phyloP scores from a whole-genome alignment of 2,797 vertebrate species.

The Spea hammondii region DNA sequence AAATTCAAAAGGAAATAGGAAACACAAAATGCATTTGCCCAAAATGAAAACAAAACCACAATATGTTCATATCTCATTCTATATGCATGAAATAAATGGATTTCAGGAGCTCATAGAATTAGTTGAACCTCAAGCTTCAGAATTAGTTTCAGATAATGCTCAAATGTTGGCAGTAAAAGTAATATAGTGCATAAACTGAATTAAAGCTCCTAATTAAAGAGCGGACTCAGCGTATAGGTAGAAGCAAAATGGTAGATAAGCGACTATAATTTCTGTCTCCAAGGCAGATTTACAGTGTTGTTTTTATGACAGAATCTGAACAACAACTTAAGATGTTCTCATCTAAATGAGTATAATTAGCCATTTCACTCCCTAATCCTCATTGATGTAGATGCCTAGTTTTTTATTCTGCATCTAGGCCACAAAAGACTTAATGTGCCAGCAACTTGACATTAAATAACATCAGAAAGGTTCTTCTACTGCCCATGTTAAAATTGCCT shows the following conservation, averaged over 20 bases:
- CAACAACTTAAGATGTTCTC: not conserved
- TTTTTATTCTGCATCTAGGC: not conserved
- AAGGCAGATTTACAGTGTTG: slow-evolving; percentile 3
- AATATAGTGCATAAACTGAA: slow-evolving; percentile 1
- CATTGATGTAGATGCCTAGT: not conserved
- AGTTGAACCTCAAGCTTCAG: not conserved
- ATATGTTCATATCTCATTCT: slow-evolving; percentile 13
- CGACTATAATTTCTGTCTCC: not conserved
- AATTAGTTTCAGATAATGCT: slow-evolving; percentile 4
- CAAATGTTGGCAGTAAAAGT: not conserved
- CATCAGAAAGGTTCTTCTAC: slow-evolving; percentile 1
- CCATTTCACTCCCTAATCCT: not conserved
- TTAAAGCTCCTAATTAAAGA: slow-evolving; percentile 9
- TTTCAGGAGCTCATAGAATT: slow-evolving; percentile 4
- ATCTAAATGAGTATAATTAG: slow-evolving; percentile 10
- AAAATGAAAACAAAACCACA: not conserved
- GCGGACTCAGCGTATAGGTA: not conserved
- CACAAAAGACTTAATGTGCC: slow-evolving; percentile 8
- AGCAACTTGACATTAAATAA: not conserved
- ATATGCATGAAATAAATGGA: slow-evolving; percentile 8
- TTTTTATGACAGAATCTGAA: not conserved
- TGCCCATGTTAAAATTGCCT: not conserved
- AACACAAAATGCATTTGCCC: not conserved
- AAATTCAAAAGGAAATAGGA: not conserved
- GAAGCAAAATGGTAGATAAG: not conserved